phyloP scores from a whole-genome alignment of 2,888 invertebrate genomes.

The Mimumesa dahlbomi region DNA sequence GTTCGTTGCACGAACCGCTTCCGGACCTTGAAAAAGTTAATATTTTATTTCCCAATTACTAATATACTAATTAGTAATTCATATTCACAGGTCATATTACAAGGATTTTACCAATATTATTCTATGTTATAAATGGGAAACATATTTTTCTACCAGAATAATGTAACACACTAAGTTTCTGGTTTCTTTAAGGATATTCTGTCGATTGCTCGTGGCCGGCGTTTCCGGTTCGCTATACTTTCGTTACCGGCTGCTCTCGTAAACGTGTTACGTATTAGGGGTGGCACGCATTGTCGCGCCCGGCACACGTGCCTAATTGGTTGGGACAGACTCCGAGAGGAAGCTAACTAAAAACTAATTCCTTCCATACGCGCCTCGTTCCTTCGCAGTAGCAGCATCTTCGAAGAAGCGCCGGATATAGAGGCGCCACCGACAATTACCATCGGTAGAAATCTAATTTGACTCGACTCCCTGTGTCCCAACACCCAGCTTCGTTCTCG shows the following conservation, averaged over 20 bases:
- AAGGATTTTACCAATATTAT: too few relatives aligned
- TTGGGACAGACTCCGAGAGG: conserved; percentile 69
- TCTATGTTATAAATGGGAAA: too few relatives aligned
- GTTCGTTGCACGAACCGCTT: conserved; percentile 98
- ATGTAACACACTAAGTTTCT: too few relatives aligned
- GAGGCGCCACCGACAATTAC: conserved; percentile 79
- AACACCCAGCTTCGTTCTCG: conserved; percentile 44
- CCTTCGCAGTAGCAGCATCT: conserved; percentile 55
- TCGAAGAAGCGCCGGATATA: conserved; percentile 80
- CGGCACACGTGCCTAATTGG: conserved; percentile 78
- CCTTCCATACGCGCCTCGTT: conserved; percentile 75
- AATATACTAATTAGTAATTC: too few relatives aligned
- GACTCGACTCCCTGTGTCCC: conserved; percentile 68
- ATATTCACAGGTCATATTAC: too few relatives aligned
- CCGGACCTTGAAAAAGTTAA: conserved; percentile 86
- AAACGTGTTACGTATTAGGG: conserved; percentile 75
- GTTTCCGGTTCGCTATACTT: conserved; percentile 56
- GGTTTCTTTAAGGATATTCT: neutral
- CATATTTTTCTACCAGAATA: too few relatives aligned
- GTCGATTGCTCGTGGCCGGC: conserved; percentile 45
- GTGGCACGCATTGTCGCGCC: conserved; percentile 75
- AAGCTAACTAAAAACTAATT: conserved; percentile 78
- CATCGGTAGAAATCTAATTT: conserved; percentile 74
- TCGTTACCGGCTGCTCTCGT: conserved; percentile 46
- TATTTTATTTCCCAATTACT: too few relatives aligned